A percentile compares a stretch with the other conserved stretches of the same genome.
These are phyloP conservation scores for Xylota segnis DNA, from an alignment of 2,888 invertebrate species.

Conservation along the genomic window DNA sequence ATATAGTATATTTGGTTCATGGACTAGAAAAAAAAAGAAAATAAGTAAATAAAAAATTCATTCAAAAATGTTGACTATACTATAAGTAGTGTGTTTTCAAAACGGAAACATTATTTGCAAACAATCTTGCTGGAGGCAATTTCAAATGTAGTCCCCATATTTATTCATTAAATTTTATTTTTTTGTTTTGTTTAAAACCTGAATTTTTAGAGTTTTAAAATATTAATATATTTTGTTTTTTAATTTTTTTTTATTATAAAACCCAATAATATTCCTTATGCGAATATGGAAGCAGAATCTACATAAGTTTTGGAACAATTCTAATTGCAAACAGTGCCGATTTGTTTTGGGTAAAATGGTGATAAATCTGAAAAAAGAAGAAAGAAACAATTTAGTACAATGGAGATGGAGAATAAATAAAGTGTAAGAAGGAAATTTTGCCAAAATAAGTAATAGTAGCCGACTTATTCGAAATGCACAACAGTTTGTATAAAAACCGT, in stretches of 20 bases:
- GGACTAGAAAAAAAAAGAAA: conserved; percentile 69
- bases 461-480: too few relatives aligned
- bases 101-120: conserved; percentile 34
- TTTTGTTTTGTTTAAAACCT: conserved; percentile 37
- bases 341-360: conserved; percentile 45
- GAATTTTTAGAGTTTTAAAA: conserved; percentile 39
- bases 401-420: background rate
- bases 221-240: conserved; percentile 23
- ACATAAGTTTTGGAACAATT: conserved; percentile 51
- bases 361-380: conserved; percentile 54
- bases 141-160: conserved; percentile 40
- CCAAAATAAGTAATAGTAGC: too few relatives aligned
- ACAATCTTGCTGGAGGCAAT: conserved; percentile 46
- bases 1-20: conserved; percentile 73
- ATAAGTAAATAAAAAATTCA: too few relatives aligned
- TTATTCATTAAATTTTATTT: background rate
- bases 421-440: too few relatives aligned
- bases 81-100: conserved; percentile 37
- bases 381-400: background rate
- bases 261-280: conserved; percentile 42
- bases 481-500: too few relatives aligned
- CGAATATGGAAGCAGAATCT: conserved; percentile 68
- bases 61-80: conserved; percentile 36
- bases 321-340: conserved; percentile 64
- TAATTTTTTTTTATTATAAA: conserved; percentile 38